Base-by-base conservation (phyloP, 2,113 vertebrate species). In the Epinephelus cyanopodus region DNA sequence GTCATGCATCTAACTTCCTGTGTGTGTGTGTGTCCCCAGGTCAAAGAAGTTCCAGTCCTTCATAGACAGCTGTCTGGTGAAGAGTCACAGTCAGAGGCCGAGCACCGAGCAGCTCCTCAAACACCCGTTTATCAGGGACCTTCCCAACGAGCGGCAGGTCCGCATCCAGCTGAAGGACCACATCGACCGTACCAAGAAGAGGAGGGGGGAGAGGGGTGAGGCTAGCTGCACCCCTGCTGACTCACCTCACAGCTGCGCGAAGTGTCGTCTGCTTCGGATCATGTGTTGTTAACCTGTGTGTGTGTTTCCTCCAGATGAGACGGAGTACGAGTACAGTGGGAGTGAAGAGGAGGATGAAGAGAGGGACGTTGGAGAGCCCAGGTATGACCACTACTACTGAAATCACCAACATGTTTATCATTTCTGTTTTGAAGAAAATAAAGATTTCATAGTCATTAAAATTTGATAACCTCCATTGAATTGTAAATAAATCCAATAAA, bases 101-200 rank as follows among this genome's bases (percentile, higher is more conserved):
- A 97, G 97, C 73, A 99, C 98, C 0, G 98, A 99, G 90, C 98
- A 99, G 90, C 95, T 99, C 87, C 97, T 99, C 92, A 99, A 99
- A 74, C 98, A 99, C 39, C 98, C 98, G 0, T 99, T 99, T 92
- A 99, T 99, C 89, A 90, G 98, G 81, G 98, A 99, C 93, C 97
- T 99, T 10, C 97, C 97, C 79, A 99, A 99, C 2, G 98, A 99
- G 67, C 94, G 98, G 73, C 98, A 99, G 95, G 97, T 99, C 93
- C 98, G 98, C 91, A 99, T 99, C 87, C 98, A 99, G 93, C 98
- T 99, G 68, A 99, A 99, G 94, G 98, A 99, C 94, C 98, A 99
- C 90, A 99, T 99, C 21, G 98, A 99, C 84, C 96, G 98, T 83
- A 99, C 98, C 87, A 99, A 99, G 94, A 99, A 99, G 95, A 98